Evolutionary conservation across 2,113 vertebrate species (phyloP), one percentile per base, ranked within the genome.

Genomic region (Phodopus roborovskii): DNA sequence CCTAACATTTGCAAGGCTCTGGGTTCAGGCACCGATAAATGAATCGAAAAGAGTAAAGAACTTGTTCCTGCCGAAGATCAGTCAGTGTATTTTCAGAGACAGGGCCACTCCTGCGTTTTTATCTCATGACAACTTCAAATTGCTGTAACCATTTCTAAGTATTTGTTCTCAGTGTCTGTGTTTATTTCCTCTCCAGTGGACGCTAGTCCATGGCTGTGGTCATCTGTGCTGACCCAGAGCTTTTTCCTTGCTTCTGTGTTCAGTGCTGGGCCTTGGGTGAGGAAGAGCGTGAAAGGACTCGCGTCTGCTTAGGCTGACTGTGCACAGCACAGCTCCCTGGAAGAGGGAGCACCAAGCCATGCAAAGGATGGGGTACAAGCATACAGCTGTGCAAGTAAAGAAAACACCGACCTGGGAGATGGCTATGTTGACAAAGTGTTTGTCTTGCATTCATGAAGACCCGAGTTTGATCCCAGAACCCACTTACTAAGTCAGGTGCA

Each of bases 241-340:
- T 19, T 50, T 42, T 8, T 60, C 39, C 42, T 64, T 39, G 36
- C 39, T 70, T 92, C 45, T 45, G 20, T 8, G 39, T 39, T 90
- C 26, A 1, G 13, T 62, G 62, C 6, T 19, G 15, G 6, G 30
- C 56, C 1, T 16, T 53, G 19, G 24, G 71, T 56, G 62, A 64
- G 24, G 4, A 28, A 71, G 36, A 28, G 15, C 7, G 1, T 0
- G 1, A 26, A 89, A 20, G 20, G 15, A 12, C 3, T 7, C 26
- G 7, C 0, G 2, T 1, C 16, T 26, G 50, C 50, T 53, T 53
- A 33, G 33, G 33, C 5, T 22, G 50, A n/a, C 1, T 36, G 53
- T 20, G 26, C 36, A 87, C 3, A 13, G 66, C 16, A 9, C 4
- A 13, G n/a, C n/a, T n/a, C n/a, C n/a, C n/a, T n/a, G 68, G 53